These are phyloP conservation scores for Heliconius hermathena DNA, from an alignment of 1,140 invertebrate species.

Conservation along the genomic window DNA sequence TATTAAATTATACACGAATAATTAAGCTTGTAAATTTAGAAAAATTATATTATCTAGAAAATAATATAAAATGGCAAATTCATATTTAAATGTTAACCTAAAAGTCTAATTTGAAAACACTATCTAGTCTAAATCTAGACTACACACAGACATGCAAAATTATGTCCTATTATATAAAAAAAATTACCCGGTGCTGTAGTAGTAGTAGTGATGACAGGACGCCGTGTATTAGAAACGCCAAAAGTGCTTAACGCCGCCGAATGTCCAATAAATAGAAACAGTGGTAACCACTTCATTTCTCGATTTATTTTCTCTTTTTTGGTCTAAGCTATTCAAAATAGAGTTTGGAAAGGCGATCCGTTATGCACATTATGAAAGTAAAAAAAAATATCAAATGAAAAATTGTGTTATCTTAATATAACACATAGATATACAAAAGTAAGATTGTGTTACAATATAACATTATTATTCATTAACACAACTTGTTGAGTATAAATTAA, in stretches of 20 bases:
- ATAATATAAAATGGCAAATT: no score
- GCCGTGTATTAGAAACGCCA: slow-evolving; percentile 83
- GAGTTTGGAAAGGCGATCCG: slow-evolving; percentile 33
- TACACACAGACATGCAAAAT: not conserved
- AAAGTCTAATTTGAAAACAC: not conserved
- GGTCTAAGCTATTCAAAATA: slow-evolving; percentile 16
- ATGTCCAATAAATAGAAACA: slow-evolving; percentile 49
- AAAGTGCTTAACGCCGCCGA: slow-evolving; percentile 85
- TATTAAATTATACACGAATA: not conserved
- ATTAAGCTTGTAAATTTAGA: not conserved
- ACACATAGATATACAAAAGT: not conserved
- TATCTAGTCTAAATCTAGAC: not conserved
- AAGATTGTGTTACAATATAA: not conserved
- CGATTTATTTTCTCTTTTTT: slow-evolving; percentile 19
- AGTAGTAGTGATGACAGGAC: slow-evolving; percentile 62
- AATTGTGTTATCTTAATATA: no score
- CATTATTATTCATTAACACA: not conserved
- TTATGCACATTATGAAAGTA: slow-evolving; percentile 6
- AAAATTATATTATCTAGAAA: not conserved
- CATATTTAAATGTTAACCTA: not conserved
- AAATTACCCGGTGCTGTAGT: slow-evolving; percentile 82
- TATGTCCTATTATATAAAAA: slow-evolving; percentile 21
- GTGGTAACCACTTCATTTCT: slow-evolving; percentile 30
- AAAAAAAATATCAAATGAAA: not conserved
- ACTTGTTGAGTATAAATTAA: not conserved